Percentiles rank a stretch among this genome's conserved stretches.
Conservation (phyloP, 2,797 vertebrate genomes). For the Podarcis siculus region DNA sequence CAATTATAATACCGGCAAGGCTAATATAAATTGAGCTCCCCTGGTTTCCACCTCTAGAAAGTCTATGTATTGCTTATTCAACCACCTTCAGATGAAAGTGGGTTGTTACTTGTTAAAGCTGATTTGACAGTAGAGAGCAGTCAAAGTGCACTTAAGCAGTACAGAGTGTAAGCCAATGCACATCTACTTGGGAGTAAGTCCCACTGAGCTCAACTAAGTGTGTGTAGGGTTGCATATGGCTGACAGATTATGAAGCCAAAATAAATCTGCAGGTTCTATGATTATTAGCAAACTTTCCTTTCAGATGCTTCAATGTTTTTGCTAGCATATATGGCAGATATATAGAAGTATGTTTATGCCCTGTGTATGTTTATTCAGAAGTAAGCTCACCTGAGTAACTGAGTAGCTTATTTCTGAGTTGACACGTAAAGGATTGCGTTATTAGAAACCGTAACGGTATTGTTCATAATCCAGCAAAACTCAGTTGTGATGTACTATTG, state of each 20-base stretch:
- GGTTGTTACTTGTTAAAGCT: not conserved
- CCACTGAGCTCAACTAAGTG: not conserved
- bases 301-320: not conserved
- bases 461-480: not conserved
- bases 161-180: not conserved
- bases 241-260: too few species aligned
- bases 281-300: not conserved
- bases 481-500: not conserved
- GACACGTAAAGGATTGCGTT: not conserved
- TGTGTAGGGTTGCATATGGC: not conserved
- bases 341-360: not conserved
- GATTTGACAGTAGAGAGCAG: not conserved
- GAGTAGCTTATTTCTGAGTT: not conserved
- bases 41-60: not conserved
- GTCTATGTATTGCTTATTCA: not conserved
- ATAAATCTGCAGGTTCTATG: not conserved
- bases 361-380: not conserved
- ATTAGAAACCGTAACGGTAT: not conserved
- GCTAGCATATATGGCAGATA: not conserved
- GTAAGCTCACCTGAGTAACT: not conserved
- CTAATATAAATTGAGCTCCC: not conserved
- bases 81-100: not conserved
- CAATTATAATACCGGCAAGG: not conserved
- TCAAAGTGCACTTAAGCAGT: not conserved
- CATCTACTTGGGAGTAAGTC: not conserved